Percentiles rank a stretch among this genome's conserved stretches.
These are phyloP conservation scores for Leucozona laternaria DNA, from an alignment of 2,888 invertebrate genomes.

Conservation along the genomic window DNA sequence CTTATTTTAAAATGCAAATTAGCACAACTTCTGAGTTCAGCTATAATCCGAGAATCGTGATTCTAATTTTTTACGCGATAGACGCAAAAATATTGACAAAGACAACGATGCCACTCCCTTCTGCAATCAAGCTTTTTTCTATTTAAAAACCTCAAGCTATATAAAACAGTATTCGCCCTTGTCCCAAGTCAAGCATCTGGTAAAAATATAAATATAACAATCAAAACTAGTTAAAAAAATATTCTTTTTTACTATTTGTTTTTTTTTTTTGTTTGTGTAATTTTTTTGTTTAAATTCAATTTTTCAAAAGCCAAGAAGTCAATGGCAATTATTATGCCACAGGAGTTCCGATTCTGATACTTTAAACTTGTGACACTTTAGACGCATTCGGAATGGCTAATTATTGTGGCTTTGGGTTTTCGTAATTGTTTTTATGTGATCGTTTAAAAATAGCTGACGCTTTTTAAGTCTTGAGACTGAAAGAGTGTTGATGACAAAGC, in stretches of 20 bases:
- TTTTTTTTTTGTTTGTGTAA: neutral
- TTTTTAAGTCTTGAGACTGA: neutral
- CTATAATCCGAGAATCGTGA: constrained; percentile 57
- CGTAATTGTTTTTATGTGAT: constrained; percentile 57
- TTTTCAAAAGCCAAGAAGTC: constrained; percentile 32
- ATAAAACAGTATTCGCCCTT: constrained; percentile 43
- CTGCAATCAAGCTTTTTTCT: constrained; percentile 9
- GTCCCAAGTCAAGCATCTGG: constrained; percentile 28
- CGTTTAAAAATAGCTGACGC: constrained; percentile 62
- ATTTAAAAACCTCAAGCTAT: constrained; percentile 31
- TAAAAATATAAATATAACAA: constrained; percentile 11
- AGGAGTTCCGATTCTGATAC: constrained; percentile 56
- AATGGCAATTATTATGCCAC: constrained; percentile 58
- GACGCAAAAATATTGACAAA: constrained; percentile 26
- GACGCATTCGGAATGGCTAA: constrained; percentile 59
- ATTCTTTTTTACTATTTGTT: constrained; percentile 12
- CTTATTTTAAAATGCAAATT: constrained; percentile 65
- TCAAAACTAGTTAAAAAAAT: constrained; percentile 27
- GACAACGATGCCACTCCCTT: constrained; percentile 38
- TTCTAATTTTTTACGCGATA: constrained; percentile 40
- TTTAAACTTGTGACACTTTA: constrained; percentile 60
- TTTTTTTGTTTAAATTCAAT: too few relatives aligned
- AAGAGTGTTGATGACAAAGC: neutral
- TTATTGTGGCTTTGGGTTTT: constrained; percentile 51
- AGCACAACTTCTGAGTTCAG: constrained; percentile 40